phyloP scores from a whole-genome alignment of 2,888 invertebrate species.

The Catocala nupta region DNA sequence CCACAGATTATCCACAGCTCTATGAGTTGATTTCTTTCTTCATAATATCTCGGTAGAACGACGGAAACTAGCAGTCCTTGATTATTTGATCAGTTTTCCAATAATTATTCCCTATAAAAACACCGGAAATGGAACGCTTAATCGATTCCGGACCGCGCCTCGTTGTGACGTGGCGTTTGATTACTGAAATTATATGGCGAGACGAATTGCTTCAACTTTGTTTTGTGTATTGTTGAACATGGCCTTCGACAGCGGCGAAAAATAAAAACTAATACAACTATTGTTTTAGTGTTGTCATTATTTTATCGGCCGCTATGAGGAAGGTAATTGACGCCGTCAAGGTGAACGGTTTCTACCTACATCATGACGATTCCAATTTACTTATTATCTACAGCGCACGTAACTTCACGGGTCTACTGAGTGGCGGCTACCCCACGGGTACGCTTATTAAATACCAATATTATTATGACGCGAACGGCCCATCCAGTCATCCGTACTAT shows the following conservation, averaged over 20 bases:
- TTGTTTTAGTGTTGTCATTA: constrained; percentile 85
- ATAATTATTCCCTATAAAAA: constrained; percentile 83
- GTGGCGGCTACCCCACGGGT: constrained; percentile 19
- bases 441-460: constrained; percentile 48
- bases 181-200: constrained; percentile 85
- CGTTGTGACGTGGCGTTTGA: constrained; percentile 82
- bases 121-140: constrained; percentile 84
- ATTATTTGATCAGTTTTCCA: constrained; percentile 83
- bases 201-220: constrained; percentile 81
- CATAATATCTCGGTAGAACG: constrained; percentile 70
- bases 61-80: constrained; percentile 79
- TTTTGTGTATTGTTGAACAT: constrained; percentile 80
- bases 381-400: constrained; percentile 24
- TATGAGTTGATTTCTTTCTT: constrained; percentile 76
- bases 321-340: constrained; percentile 82
- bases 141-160: constrained; percentile 83
- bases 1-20: constrained; percentile 80
- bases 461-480: constrained; percentile 44
- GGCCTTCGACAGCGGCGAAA: constrained; percentile 79
- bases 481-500: constrained; percentile 47
- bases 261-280: constrained; percentile 85
- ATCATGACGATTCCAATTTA: constrained; percentile 57
- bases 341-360: constrained; percentile 73
- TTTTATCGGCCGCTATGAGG: constrained; percentile 76
- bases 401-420: constrained; percentile 5